phyloP scores from a whole-genome alignment of 2,888 invertebrate genomes.

The Euphydryas editha region DNA sequence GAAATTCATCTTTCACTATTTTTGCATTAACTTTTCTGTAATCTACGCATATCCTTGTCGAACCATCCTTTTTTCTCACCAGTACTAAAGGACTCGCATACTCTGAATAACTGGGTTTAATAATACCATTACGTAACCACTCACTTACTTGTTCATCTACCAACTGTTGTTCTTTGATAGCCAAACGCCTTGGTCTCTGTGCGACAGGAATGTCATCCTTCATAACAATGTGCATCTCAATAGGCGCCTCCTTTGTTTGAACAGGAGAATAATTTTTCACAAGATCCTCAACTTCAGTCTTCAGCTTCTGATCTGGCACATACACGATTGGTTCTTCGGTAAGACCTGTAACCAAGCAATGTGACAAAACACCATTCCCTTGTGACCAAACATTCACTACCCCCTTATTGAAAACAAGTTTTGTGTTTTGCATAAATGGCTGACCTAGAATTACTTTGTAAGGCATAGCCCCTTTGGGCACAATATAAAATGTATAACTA shows the following conservation, averaged over 20 bases:
- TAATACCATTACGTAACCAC: constrained; percentile 32
- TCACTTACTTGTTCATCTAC: constrained; percentile 36
- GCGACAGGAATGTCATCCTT: constrained; percentile 42
- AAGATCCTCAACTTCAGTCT: constrained; percentile 11
- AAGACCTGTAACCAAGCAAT: too few species aligned
- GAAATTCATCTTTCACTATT: too few species aligned
- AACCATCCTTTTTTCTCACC: constrained; percentile 42
- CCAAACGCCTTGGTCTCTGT: too few species aligned
- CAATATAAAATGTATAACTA: too few species aligned
- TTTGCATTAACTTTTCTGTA: too few species aligned
- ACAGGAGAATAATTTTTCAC: constrained; percentile 5
- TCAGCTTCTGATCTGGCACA: too few species aligned
- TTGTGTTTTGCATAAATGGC: constrained; percentile 23
- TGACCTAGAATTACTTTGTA: constrained; percentile 32
- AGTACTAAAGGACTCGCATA: constrained; percentile 42
- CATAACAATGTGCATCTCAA: constrained; percentile 40
- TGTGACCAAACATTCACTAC: constrained; percentile 11
- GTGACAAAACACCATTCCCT: constrained; percentile 10
- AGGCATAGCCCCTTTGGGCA: too few species aligned
- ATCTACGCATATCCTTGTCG: constrained; percentile 53
- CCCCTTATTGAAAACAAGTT: constrained; percentile 18
- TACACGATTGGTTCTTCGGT: too few species aligned
- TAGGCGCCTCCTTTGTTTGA: constrained; percentile 38
- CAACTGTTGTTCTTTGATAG: too few species aligned
- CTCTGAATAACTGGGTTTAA: constrained; percentile 39